Base-by-base conservation (phyloP, 2,113 vertebrate genomes). In the Malurus elegans region DNA sequence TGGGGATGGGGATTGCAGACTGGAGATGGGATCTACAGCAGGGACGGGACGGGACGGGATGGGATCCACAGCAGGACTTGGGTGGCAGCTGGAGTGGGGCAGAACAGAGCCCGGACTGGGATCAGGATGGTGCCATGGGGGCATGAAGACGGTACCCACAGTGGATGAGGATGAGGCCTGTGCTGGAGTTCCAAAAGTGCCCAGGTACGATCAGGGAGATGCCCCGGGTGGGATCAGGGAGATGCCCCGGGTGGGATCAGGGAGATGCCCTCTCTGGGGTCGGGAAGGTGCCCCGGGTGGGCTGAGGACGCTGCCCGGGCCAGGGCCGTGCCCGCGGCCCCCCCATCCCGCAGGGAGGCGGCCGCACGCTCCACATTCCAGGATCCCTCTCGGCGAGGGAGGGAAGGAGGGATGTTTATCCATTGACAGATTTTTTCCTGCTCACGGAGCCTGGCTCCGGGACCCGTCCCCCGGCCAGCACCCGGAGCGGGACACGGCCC, bases 401-500 rank as follows among this genome's bases (percentile, higher is more conserved):
- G 25, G 28, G 25, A 54, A 29, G 34, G 38, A 38, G 56, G 75
- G 54, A 86, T 94, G 91, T 93, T 94, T 94, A 81, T 84, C 85
- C 94, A 1, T 8, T 84, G 95, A 94, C 88, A 3, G 95, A 31
- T 45, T 74, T 84, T 95, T 95, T 88, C 94, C 95, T 95, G 94
- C 81, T 91, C 76, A 5, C 38, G 6, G 76, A 73, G 57, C 83
- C 93, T 74, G 89, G 86, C 83, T 69, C 36, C 36, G 36, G 36
- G 36, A 36, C 24, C 87, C 88, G 10, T 38, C 38, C 38, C 38
- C 38, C 36, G 36, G 38, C 9, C 38, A 38, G 38, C 38, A 38
- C 24, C 87, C 88, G 10, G 26, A 17, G 47, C 28, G 38, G 32
- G 75, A n/a, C 93, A 23, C 53, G 18, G 84, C 65, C 9, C 54